phyloP scores from a whole-genome alignment of 1,140 invertebrate genomes.

The Tetramorium alpestre region DNA sequence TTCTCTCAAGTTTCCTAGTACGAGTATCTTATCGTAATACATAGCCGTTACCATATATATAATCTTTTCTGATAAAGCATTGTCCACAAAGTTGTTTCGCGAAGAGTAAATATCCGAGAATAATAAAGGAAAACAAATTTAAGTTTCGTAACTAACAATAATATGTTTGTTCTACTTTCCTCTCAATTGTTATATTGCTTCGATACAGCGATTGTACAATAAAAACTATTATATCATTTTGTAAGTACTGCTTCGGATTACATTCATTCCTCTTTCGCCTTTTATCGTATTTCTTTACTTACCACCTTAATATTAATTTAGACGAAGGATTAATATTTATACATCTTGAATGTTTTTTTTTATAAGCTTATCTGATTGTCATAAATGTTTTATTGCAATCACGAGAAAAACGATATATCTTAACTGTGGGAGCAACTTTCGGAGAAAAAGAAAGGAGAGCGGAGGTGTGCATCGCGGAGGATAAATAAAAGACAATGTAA shows the following conservation, averaged over 20 bases:
- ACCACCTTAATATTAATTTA: no score
- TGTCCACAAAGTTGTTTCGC: neutral
- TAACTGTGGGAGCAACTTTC: constrained; percentile 48
- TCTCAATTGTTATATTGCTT: neutral
- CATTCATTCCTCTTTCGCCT: neutral
- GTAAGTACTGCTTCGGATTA: neutral
- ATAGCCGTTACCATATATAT: neutral
- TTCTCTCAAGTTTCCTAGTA: constrained; percentile 11
- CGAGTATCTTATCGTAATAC: constrained; percentile 28
- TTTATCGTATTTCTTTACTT: neutral
- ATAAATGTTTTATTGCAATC: neutral
- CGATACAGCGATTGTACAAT: neutral
- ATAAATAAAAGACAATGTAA: constrained; percentile 64
- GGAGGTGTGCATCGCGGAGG: constrained; percentile 49
- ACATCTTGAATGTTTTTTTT: neutral
- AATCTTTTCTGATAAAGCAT: constrained; percentile 40
- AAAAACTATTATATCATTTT: neutral
- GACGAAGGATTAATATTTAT: neutral
- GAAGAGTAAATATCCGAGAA: neutral
- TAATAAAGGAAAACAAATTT: neutral
- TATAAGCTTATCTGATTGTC: neutral
- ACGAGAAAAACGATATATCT: constrained; percentile 31
- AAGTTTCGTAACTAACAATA: neutral
- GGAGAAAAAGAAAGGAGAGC: constrained; percentile 53
- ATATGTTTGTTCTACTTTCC: neutral